Percentiles rank a stretch among this genome's conserved stretches.
phyloP scores from a whole-genome alignment of 2,797 vertebrate genomes.

The Sternarchorhynchus goeldii region DNA sequence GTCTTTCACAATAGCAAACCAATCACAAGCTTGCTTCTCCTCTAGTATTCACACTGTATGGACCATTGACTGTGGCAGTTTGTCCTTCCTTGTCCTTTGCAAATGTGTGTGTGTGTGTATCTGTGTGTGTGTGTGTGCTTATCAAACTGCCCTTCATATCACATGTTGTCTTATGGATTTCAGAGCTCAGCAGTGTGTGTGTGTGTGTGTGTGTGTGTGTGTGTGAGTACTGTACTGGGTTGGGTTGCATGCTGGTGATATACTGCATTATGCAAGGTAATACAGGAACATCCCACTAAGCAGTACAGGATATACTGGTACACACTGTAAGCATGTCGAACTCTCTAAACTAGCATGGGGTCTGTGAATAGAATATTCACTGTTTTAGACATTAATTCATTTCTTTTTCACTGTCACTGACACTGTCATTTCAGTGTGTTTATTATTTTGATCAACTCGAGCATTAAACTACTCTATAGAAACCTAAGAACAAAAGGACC shows the following conservation, averaged over 20 bases:
- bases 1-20: background rate
- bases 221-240: background rate
- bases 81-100: conserved; percentile 40
- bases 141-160: conserved; percentile 5
- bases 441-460: too few species aligned
- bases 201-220: conserved; percentile 18
- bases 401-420: too few species aligned
- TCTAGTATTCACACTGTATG: conserved; percentile 11
- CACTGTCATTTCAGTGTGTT: too few species aligned
- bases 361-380: too few species aligned
- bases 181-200: background rate
- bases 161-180: background rate
- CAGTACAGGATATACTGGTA: conserved; percentile 9
- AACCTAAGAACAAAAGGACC: background rate
- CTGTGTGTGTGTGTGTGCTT: conserved; percentile 18
- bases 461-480: background rate
- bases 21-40: conserved; percentile 23
- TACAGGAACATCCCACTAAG: background rate
- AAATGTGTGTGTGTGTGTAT: conserved; percentile 9
- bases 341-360: too few species aligned
- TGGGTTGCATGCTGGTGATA: background rate
- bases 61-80: conserved; percentile 28
- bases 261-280: background rate
- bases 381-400: too few species aligned
- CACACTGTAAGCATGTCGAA: conserved; percentile 7